Base-by-base conservation (phyloP, 2,113 vertebrate species). In the Saguinus midas region DNA sequence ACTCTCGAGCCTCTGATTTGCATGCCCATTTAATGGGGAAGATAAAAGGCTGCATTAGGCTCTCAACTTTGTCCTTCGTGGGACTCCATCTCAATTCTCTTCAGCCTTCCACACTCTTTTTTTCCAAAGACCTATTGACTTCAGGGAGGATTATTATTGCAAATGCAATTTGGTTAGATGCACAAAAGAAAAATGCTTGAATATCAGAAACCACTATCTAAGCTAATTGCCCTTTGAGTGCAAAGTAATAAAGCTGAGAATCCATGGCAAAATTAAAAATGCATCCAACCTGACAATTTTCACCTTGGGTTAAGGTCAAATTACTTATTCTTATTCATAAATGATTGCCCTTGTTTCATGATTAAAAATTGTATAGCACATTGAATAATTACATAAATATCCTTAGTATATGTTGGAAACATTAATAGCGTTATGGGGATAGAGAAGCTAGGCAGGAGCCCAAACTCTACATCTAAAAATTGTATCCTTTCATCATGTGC, bases 191-290 rank as follows among this genome's bases (percentile, higher is more conserved):
- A 94, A 97, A 93, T 40, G 90, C 94, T 96, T 97, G 97, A 94
- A 87, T 95, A 98, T 90, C 87, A 96, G 95, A 97, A 97, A 93
- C 25, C 0, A 21, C 55, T 84, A 78, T 93, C 90, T 93, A 95
- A 97, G 97, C 96, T 98, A 97, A 98, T 97, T 98, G 95, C 82
- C 78, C 89, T 96, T 97, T 76, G 29, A 84, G 21, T 93, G 91
- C 68, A 91, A 94, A 80, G 80, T 96, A 96, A 96, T 96, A 97
- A 97, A 97, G 1, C 20, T 55, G 94, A 96, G 90, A 94, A 70
- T 95, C 91, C 97, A 17, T 50, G 78, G 78, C 87, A 97, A 97
- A 98, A 94, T 88, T 75, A 55, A 96, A 95, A 95, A 94, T 91
- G 58, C 66, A 94, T 96, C 95, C 58, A 97, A 90, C 66, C 70